Conservation (phyloP, 2,888 invertebrate genomes). For the Pyrocoelia pectoralis region DNA sequence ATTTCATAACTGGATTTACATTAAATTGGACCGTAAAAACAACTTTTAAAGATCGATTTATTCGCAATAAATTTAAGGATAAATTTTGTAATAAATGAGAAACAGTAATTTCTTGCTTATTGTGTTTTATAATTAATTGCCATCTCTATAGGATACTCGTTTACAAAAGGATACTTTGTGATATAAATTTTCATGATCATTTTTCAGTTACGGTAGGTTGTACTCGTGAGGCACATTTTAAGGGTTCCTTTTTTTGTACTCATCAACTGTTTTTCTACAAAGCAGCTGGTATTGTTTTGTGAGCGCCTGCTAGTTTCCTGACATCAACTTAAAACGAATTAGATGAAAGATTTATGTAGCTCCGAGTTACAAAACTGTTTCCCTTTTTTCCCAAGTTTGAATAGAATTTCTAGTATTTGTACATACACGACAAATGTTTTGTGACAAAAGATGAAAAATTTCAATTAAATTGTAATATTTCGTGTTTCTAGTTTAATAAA, state of each 20-base stretch:
- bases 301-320: conserved; percentile 22
- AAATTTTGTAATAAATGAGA: background rate
- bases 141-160: background rate
- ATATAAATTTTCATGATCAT: background rate
- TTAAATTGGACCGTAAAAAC: no score
- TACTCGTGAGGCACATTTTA: background rate
- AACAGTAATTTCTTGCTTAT: background rate
- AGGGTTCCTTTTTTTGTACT: conserved; percentile 18
- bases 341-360: conserved; percentile 27
- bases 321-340: conserved; percentile 32
- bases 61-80: background rate
- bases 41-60: background rate
- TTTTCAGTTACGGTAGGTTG: background rate
- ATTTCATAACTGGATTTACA: no score
- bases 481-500: background rate
- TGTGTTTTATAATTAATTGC: background rate
- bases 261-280: conserved; percentile 28
- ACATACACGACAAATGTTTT: conserved; percentile 6
- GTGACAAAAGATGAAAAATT: conserved; percentile 14
- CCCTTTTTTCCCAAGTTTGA: conserved; percentile 14
- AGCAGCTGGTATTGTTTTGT: conserved; percentile 26
- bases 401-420: conserved; percentile 18
- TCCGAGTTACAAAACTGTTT: conserved; percentile 20
- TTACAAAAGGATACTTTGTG: background rate
- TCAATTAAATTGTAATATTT: conserved; percentile 9